Percentiles rank a stretch among this genome's conserved stretches.
Conservation (phyloP, 2,797 vertebrate genomes). For the Zalophus californianus region DNA sequence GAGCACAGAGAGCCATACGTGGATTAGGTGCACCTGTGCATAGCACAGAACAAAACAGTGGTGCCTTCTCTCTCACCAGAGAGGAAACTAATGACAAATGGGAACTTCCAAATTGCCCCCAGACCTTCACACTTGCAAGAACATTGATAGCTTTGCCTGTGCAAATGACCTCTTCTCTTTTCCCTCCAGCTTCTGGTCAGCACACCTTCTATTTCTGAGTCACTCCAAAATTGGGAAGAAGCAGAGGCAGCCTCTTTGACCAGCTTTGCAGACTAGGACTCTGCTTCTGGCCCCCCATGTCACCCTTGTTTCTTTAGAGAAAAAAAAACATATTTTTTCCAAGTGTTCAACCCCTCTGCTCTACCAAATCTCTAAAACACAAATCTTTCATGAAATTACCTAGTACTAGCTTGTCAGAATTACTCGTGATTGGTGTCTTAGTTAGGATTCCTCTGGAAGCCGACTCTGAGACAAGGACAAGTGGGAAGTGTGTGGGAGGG, state of each 20-base stretch:
- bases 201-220: background rate
- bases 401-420: background rate
- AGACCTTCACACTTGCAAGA: background rate
- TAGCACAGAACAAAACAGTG: background rate
- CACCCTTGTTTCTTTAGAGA: background rate
- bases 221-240: background rate
- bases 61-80: background rate
- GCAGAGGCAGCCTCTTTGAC: background rate
- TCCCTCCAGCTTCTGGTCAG: background rate
- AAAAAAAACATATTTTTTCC: background rate
- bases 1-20: background rate
- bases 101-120: background rate
- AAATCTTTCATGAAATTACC: background rate
- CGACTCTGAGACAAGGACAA: background rate
- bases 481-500: background rate
- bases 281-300: background rate
- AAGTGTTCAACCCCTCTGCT: background rate
- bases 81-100: background rate
- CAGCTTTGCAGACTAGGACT: background rate
- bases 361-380: background rate
- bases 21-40: constrained; percentile 33
- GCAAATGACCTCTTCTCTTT: background rate
- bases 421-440: background rate
- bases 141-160: background rate
- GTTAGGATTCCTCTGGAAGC: background rate